Conservation (phyloP, 2,888 invertebrate genomes). For the Spatulosminthurus flaviceps region DNA sequence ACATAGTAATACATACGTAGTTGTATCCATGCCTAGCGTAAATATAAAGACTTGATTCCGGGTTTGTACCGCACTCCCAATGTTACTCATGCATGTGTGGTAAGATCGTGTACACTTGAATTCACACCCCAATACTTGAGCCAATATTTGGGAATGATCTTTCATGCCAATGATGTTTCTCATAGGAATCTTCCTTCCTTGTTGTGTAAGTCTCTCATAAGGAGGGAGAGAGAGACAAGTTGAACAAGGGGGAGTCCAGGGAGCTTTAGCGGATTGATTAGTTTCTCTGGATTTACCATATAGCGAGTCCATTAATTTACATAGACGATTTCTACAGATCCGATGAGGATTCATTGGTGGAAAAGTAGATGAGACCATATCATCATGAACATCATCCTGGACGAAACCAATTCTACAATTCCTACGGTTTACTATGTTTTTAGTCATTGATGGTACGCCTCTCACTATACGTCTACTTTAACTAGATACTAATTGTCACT, state of each 20-base stretch:
- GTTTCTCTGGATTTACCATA: slow-evolving; percentile 14
- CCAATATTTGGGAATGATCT: slow-evolving; percentile 47
- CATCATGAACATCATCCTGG: background rate
- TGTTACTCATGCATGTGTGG: slow-evolving; percentile 27
- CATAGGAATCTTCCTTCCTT: background rate
- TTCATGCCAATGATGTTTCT: slow-evolving; percentile 23
- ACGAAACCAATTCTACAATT: background rate
- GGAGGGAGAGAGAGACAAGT: background rate
- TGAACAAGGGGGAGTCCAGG: background rate
- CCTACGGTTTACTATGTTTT: background rate
- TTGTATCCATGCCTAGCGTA: background rate
- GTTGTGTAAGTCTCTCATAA: background rate
- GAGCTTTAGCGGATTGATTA: slow-evolving; percentile 1
- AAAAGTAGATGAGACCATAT: background rate
- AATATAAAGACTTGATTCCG: background rate
- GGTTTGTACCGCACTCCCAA: background rate
- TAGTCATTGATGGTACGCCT: background rate
- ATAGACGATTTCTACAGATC: background rate
- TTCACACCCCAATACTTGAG: slow-evolving; percentile 40
- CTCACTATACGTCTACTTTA: background rate
- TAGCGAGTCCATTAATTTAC: background rate
- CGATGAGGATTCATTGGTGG: background rate
- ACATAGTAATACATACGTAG: too few relatives aligned
- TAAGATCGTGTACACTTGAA: slow-evolving; percentile 40
- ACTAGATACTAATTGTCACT: slow-evolving; percentile 7